These are phyloP conservation scores for Montipora sp. DNA, from an alignment of 64 coral and sea anemone genomes.

Conservation along the genomic window DNA sequence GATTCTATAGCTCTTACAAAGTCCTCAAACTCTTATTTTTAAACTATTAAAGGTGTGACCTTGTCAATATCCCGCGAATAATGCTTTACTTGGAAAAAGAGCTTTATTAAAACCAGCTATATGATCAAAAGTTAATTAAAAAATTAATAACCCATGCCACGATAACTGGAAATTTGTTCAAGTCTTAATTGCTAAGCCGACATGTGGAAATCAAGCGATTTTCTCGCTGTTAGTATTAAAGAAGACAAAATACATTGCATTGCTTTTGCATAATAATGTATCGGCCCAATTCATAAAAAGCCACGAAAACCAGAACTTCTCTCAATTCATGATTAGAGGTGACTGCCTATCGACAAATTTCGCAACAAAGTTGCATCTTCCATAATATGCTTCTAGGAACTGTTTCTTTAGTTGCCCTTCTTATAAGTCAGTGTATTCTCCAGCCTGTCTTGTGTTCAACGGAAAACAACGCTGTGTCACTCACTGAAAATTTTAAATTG, in stretches of 20 bases:
- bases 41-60: too few species aligned
- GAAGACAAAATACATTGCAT: background rate
- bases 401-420: background rate
- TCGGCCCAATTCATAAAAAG: background rate
- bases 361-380: background rate
- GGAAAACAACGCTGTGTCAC: background rate
- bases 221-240: background rate
- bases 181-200: background rate
- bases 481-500: background rate
- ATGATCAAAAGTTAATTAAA: too few species aligned
- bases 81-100: too few species aligned
- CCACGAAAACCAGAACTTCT: background rate
- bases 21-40: too few species aligned
- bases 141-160: too few species aligned
- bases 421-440: background rate
- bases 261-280: background rate
- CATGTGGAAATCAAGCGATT: background rate
- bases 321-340: background rate
- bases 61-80: too few species aligned
- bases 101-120: too few species aligned
- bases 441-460: background rate
- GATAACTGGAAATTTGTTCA: too few species aligned
- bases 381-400: background rate
- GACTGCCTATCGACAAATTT: background rate
- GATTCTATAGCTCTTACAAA: too few species aligned